Evolutionary conservation across 2,113 vertebrate genomes (phyloP).

Genomic region (Myotis brandtii): DNA sequence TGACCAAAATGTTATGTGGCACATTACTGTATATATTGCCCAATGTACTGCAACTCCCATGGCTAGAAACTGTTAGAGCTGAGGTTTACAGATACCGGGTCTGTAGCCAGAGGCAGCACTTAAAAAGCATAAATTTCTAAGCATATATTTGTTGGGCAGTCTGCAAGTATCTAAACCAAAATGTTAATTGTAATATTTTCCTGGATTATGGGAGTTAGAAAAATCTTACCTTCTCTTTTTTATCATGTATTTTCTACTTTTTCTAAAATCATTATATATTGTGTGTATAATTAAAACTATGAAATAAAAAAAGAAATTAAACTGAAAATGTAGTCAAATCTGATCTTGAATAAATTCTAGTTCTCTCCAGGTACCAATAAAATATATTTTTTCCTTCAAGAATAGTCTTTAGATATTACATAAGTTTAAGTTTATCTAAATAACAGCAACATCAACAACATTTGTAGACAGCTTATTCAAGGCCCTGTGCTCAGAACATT

Average conservation of each 20-base stretch:
- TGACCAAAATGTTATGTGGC: not conserved
- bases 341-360: constrained; percentile 23
- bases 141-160: not conserved
- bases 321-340: constrained; percentile 35
- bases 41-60: not conserved
- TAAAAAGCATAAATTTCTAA: not conserved
- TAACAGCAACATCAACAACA: not conserved
- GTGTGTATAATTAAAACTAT: constrained; percentile 13
- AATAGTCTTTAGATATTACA: constrained; percentile 39
- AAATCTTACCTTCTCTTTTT: constrained; percentile 33
- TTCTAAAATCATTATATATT: constrained; percentile 16
- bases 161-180: constrained; percentile 60
- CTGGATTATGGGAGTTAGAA: not conserved
- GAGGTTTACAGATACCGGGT: not conserved
- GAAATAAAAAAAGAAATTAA: constrained; percentile 42
- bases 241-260: constrained; percentile 54
- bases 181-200: constrained; percentile 58
- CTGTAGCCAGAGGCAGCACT: not conserved
- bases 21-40: not conserved
- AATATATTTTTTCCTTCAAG: constrained; percentile 69
- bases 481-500: not conserved
- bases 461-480: constrained; percentile 44
- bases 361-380: constrained; percentile 40
- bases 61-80: not conserved
- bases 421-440: not conserved